phyloP scores from a whole-genome alignment of 2,113 vertebrate species.

The Sebastes schlegelii region DNA sequence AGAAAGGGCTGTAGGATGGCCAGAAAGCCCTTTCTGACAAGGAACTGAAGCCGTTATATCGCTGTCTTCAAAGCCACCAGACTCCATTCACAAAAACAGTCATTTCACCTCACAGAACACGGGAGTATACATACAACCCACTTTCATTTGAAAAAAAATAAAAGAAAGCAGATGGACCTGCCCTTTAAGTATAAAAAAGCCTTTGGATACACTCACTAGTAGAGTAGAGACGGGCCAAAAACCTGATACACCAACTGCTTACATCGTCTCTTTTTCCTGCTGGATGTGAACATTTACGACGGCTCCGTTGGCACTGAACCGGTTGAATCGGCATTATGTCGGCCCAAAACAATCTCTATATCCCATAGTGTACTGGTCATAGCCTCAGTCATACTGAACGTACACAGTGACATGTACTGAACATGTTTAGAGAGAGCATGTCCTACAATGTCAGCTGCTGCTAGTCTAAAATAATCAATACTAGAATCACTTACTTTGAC shows the following conservation, averaged over 20 bases:
- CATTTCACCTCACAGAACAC: no score
- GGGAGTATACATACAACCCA: no score
- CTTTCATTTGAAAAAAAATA: no score
- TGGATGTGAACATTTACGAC: background rate
- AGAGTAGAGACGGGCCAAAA: background rate
- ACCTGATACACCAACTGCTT: background rate
- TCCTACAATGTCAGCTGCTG: background rate
- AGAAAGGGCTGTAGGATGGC: no score
- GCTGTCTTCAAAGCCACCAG: no score
- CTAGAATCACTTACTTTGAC: background rate
- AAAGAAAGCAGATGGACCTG: no score
- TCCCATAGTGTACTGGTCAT: background rate
- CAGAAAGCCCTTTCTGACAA: no score
- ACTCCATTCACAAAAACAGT: no score
- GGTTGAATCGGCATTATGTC: background rate
- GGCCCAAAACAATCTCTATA: slow-evolving; percentile 6
- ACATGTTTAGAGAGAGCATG: background rate
- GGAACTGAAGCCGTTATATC: no score
- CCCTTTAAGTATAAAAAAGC: background rate
- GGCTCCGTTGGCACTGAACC: background rate
- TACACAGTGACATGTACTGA: background rate
- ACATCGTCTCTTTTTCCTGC: background rate
- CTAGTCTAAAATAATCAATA: background rate
- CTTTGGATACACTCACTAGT: background rate
- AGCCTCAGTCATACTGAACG: background rate